phyloP scores from a whole-genome alignment of 2,113 vertebrate species.

The Rhabdomys dilectus region DNA sequence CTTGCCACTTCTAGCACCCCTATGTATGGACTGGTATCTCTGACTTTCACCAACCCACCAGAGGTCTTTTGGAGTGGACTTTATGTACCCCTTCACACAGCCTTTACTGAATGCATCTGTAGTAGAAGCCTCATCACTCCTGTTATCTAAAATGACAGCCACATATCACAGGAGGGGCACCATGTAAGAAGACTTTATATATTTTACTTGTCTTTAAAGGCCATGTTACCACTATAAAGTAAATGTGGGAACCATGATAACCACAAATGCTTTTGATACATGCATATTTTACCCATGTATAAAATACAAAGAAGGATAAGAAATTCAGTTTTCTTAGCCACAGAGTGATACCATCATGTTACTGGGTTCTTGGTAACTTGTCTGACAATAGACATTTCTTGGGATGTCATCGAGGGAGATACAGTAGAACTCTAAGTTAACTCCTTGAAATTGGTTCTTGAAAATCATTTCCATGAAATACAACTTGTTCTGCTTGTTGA shows the following conservation, averaged over 20 bases:
- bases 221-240: background rate
- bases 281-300: background rate
- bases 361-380: background rate
- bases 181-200: background rate
- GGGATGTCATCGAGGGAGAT: background rate
- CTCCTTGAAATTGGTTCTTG: background rate
- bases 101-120: background rate
- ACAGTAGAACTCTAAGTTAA: background rate
- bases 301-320: conserved; percentile 11
- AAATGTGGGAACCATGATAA: background rate
- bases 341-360: background rate
- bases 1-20: background rate
- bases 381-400: background rate
- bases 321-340: conserved; percentile 15
- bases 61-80: background rate
- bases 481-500: background rate
- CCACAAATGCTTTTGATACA: background rate
- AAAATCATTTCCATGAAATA: conserved; percentile 12
- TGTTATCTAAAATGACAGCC: background rate
- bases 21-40: background rate
- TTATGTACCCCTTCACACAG: background rate
- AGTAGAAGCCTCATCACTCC: background rate
- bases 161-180: background rate
- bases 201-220: conserved; percentile 10
- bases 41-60: background rate